Evolutionary conservation across 2,797 vertebrate genomes (phyloP).

Genomic region (Xerus rutilus): DNA sequence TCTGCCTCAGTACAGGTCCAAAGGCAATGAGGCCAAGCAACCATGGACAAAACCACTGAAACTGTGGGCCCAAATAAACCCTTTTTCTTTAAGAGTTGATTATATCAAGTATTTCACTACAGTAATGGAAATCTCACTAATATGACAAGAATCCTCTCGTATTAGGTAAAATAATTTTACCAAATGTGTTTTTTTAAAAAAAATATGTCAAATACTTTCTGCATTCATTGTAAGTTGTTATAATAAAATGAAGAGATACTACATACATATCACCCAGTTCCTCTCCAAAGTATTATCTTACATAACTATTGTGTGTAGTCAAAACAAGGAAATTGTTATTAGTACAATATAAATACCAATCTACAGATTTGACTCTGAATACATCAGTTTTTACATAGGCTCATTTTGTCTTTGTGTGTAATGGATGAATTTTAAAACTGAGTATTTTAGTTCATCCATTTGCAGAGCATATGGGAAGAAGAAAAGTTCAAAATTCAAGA

Average conservation of each 20-base stretch:
- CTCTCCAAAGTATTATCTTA: neutral
- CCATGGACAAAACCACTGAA: neutral
- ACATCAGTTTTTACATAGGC: neutral
- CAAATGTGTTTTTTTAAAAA: neutral
- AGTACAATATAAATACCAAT: neutral
- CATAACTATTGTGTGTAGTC: neutral
- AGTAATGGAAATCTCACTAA: neutral
- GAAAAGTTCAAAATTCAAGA: neutral
- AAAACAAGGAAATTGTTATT: neutral
- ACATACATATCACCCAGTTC: accelerated
- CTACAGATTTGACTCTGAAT: neutral
- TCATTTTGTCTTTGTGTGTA: neutral
- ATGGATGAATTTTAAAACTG: neutral
- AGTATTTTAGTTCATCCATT: neutral
- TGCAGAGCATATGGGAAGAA: neutral
- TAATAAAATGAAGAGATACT: neutral
- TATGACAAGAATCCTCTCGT: neutral
- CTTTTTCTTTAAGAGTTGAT: neutral
- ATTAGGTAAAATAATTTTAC: neutral
- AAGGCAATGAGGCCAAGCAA: neutral
- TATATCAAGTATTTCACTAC: neutral
- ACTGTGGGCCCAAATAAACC: neutral
- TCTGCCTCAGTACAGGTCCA: neutral
- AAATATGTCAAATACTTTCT: neutral
- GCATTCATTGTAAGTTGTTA: neutral